These are phyloP conservation scores for Camponotus vicinus DNA, from an alignment of 1,140 invertebrate genomes.

Conservation along the genomic window DNA sequence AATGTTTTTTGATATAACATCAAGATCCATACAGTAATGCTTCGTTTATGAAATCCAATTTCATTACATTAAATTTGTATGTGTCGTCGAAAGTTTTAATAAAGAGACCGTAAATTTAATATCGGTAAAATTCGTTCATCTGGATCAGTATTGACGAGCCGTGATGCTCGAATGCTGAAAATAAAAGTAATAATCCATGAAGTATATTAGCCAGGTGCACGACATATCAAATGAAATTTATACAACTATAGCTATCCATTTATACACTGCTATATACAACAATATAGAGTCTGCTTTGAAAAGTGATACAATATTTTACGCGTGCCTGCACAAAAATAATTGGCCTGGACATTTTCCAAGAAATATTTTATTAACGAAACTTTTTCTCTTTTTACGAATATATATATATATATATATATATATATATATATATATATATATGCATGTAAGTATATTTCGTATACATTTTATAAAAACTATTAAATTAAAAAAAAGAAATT, in stretches of 20 bases:
- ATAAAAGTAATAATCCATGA: slow-evolving; percentile 57
- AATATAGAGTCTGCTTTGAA: slow-evolving; percentile 38
- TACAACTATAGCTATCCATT: slow-evolving; percentile 31
- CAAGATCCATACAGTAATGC: slow-evolving; percentile 34
- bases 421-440: no score
- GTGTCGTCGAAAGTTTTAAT: slow-evolving; percentile 50
- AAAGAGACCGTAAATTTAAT: slow-evolving; percentile 56
- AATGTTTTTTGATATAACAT: slow-evolving; percentile 37
- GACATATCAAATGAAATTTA: slow-evolving; percentile 41
- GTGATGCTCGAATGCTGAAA: slow-evolving; percentile 39
- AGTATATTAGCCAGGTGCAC: slow-evolving; percentile 51
- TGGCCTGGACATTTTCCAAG: slow-evolving; percentile 8
- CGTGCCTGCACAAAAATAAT: slow-evolving; percentile 51
- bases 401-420: no score
- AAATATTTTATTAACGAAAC: slow-evolving; percentile 45
- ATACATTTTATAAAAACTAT: background rate
- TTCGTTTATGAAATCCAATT: slow-evolving; percentile 51
- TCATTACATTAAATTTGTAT: slow-evolving; percentile 47
- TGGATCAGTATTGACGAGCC: slow-evolving; percentile 46
- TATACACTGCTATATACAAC: slow-evolving; percentile 36
- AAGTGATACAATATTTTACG: slow-evolving; percentile 57
- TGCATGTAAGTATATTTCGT: background rate
- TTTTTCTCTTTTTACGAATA: slow-evolving; percentile 14
- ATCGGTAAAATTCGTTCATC: slow-evolving; percentile 47
- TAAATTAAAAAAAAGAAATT: slow-evolving; percentile 18